These are phyloP conservation scores for Dolomedes plantarius DNA, from an alignment of 2,888 invertebrate species.

Conservation along the genomic window DNA sequence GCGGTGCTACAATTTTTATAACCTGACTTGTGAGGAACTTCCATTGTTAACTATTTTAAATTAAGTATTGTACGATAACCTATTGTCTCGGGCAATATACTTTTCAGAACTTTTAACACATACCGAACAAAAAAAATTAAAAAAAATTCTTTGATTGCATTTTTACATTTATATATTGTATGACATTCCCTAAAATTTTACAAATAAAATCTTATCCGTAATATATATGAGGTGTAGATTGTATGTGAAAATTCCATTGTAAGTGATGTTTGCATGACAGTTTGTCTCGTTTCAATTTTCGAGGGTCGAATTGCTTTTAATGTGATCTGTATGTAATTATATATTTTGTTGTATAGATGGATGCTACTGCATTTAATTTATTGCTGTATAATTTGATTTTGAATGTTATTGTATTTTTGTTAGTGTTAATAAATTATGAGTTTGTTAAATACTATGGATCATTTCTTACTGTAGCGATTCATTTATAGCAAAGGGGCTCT, in stretches of 20 bases:
- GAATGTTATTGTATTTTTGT: not conserved
- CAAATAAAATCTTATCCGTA: not conserved
- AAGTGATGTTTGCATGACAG: not conserved
- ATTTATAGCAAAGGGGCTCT: too few relatives aligned
- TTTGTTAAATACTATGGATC: too few relatives aligned
- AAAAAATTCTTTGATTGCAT: not conserved
- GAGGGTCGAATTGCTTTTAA: not conserved
- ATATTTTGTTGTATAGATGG: slow-evolving; percentile 15
- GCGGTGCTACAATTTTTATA: not conserved
- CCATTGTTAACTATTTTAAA: not conserved
- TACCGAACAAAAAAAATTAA: not conserved
- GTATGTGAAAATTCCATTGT: not conserved
- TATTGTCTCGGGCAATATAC: not conserved
- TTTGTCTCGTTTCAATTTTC: not conserved
- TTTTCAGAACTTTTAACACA: not conserved
- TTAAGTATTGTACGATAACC: not conserved
- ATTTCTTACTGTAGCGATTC: too few relatives aligned
- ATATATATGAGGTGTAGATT: not conserved
- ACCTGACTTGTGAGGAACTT: not conserved
- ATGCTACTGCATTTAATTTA: slow-evolving; percentile 8
- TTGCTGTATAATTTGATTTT: slow-evolving; percentile 4
- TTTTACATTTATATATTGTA: not conserved
- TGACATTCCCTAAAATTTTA: not conserved
- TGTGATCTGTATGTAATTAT: not conserved
- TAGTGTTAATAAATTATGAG: not conserved